Evolutionary conservation across 2,113 vertebrate genomes (phyloP), one percentile per base, ranked within the genome.

Genomic region (Dunckerocampus dactyliophorus): DNA sequence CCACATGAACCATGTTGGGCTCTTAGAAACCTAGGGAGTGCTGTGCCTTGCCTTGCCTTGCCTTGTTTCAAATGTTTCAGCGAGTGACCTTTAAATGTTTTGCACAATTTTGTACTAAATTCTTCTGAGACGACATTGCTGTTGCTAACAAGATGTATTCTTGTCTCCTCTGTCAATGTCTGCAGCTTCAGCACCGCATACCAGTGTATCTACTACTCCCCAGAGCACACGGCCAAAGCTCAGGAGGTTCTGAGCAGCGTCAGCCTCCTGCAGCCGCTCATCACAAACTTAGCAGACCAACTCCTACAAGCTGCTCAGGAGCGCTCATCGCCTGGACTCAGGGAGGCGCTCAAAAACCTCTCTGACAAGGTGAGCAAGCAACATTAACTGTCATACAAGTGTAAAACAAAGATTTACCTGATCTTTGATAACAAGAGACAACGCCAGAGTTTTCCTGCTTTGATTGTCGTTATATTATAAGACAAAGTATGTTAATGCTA

Each of bases 171-270:
- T 10, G 6, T 10, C 22, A 5, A 13, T 43, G 31, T 4, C 54
- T 49, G 47, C 80, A 91, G 90, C 80, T 93, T 84, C 91, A 99
- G 95, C 86, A 95, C 95, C 48, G 92, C 93, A 22, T 99, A 95
- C 89, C 97, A 98, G 86, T 98, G 93, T 84, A 99, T 99, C 92
- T 99, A 99, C 91, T 99, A 97, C 88, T 95, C 97, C 82, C 96
- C 97, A 61, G 95, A 97, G 90, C 94, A 96, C 88, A 98, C 94
- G 75, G 93, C 95, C 67, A 95, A 95, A 89, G 97, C 97, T 74
- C 94, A 94, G 80, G 95, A 97, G 91, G 93, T 99, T 63, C 93
- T 99, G 80, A 92, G 92, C 89, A 92, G 90, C 85, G 91, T 98
- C 86, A 92, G 89, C 84, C 92, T 93, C 65, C 93, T 99, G 16